Percentiles rank a stretch among this genome's conserved stretches.
phyloP scores from a whole-genome alignment of 2,888 invertebrate genomes.

The Drosophila hawaiiensis region DNA sequence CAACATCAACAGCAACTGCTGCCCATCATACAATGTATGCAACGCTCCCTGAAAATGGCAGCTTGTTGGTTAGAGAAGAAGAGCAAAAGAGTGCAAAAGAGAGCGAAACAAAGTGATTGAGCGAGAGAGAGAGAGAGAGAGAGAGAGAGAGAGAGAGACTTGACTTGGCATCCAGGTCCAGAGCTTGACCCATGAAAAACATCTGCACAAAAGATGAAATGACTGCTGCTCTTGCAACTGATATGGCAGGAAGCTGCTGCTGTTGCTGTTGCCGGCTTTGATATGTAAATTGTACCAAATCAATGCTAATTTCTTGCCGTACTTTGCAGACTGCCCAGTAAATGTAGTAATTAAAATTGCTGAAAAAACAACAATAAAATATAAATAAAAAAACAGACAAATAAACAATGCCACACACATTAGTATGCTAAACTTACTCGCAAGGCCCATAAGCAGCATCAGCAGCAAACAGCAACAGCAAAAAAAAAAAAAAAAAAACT shows the following conservation, averaged over 20 bases:
- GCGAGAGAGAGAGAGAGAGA: not conserved
- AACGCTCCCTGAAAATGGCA: conserved; percentile 68
- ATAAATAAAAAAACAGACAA: conserved; percentile 11
- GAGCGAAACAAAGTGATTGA: not conserved
- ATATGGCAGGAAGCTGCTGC: conserved; percentile 3
- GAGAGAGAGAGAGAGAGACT: not conserved
- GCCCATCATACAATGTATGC: conserved; percentile 45
- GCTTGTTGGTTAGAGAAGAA: conserved; percentile 46
- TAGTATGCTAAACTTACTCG: conserved; percentile 84
- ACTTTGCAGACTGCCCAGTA: conserved; percentile 28
- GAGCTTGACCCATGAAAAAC: conserved; percentile 75
- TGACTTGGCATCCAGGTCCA: conserved; percentile 23
- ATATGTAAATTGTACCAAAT: conserved; percentile 80
- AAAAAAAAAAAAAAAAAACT: not conserved
- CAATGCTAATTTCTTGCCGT: conserved; percentile 63
- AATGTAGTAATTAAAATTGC: conserved; percentile 72
- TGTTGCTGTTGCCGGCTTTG: conserved; percentile 54
- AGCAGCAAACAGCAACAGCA: conserved; percentile 39
- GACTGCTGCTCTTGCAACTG: conserved; percentile 15
- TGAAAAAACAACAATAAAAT: conserved; percentile 24
- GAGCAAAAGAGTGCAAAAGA: not conserved
- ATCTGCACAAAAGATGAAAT: conserved; percentile 70
- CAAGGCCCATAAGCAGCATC: conserved; percentile 50
- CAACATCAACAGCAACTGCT: conserved; percentile 28
- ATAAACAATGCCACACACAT: conserved; percentile 52